phyloP scores from a whole-genome alignment of 1,140 invertebrate genomes.

The Grapholita molesta region DNA sequence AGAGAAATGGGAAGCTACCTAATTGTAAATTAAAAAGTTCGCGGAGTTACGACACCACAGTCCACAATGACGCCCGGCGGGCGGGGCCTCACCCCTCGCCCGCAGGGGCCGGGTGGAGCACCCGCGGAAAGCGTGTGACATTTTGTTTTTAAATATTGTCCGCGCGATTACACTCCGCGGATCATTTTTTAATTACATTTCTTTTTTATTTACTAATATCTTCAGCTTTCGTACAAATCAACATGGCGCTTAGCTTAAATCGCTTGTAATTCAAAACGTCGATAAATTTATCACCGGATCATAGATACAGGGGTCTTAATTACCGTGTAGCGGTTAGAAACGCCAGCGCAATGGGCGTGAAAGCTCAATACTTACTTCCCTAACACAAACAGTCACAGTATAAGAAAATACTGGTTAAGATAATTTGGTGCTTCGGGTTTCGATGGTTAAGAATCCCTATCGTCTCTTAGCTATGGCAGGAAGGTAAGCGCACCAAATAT shows the following conservation, averaged over 20 bases:
- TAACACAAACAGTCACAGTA: constrained; percentile 50
- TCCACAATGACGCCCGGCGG: constrained; percentile 72
- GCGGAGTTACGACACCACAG: constrained; percentile 76
- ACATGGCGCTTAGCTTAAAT: constrained; percentile 27
- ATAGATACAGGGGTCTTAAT: constrained; percentile 53
- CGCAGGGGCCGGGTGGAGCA: constrained; percentile 49
- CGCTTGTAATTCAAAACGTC: constrained; percentile 23
- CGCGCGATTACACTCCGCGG: constrained; percentile 74
- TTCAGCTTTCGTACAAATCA: constrained; percentile 19
- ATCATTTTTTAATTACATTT: constrained; percentile 67
- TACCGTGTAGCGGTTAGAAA: constrained; percentile 48
- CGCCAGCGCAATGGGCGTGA: constrained; percentile 63
- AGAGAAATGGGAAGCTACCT: constrained; percentile 77
- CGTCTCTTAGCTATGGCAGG: constrained; percentile 38
- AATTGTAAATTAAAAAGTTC: constrained; percentile 78
- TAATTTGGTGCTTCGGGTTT: constrained; percentile 38
- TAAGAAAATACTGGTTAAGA: constrained; percentile 24
- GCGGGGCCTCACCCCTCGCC: constrained; percentile 26
- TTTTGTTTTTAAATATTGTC: constrained; percentile 78
- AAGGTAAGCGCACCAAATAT: constrained; percentile 67
- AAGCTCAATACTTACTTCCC: constrained; percentile 57
- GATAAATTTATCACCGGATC: constrained; percentile 25
- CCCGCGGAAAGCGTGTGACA: constrained; percentile 76
- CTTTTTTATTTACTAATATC: constrained; percentile 59
- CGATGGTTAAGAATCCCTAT: constrained; percentile 15